These are phyloP conservation scores for Pseudomyrmex pallidus DNA, from an alignment of 1,140 invertebrate species.

Conservation along the genomic window DNA sequence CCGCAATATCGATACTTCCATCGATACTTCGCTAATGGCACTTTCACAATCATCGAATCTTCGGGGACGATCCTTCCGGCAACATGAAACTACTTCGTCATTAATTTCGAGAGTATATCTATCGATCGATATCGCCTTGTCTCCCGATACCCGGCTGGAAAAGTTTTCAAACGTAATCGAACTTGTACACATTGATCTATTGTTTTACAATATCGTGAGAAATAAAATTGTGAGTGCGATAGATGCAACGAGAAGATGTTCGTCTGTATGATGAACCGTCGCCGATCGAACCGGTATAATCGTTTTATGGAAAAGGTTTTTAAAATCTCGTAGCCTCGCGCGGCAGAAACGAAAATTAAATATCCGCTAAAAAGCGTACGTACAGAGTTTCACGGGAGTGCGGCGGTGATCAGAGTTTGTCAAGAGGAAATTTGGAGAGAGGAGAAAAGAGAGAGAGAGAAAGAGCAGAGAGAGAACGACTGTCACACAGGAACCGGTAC, in stretches of 20 bases:
- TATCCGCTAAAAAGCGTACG: constrained; percentile 51
- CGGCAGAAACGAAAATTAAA: constrained; percentile 59
- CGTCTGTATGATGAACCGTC: background rate
- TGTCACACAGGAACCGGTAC: constrained; percentile 39
- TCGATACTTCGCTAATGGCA: constrained; percentile 46
- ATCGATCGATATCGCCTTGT: constrained; percentile 23
- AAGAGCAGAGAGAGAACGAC: background rate
- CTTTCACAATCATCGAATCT: constrained; percentile 44
- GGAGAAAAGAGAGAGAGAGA: background rate
- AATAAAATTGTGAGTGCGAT: constrained; percentile 30
- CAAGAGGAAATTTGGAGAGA: constrained; percentile 32
- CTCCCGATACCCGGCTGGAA: background rate
- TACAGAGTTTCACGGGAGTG: constrained; percentile 21
- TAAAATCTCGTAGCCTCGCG: constrained; percentile 38
- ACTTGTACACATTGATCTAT: background rate
- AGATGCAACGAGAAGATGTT: constrained; percentile 7
- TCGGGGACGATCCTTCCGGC: background rate
- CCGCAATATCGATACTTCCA: constrained; percentile 34
- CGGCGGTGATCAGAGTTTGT: constrained; percentile 54
- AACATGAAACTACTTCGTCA: constrained; percentile 22
- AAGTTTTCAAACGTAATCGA: constrained; percentile 36
- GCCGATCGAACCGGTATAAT: constrained; percentile 20
- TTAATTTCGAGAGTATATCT: constrained; percentile 39
- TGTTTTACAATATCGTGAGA: constrained; percentile 19
- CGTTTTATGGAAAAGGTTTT: constrained; percentile 32